These are phyloP conservation scores for Cosmia pyralina DNA, from an alignment of 2,888 invertebrate genomes.

Conservation along the genomic window DNA sequence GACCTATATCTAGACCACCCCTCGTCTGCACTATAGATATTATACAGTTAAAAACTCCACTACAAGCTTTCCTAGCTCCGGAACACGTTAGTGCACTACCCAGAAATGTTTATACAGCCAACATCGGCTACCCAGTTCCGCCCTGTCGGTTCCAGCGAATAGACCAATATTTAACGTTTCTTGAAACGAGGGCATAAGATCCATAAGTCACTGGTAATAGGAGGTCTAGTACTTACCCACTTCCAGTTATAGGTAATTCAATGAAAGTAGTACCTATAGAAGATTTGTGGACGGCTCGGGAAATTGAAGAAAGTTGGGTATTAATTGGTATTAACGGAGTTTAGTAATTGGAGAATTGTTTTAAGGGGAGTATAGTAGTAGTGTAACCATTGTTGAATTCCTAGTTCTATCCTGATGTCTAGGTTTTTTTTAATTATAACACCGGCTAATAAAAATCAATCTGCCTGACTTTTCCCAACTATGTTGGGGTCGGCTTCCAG, in stretches of 20 bases:
- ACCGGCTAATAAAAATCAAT: too few species aligned
- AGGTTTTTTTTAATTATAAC: background rate
- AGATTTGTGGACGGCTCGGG: constrained; percentile 33
- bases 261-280: constrained; percentile 18
- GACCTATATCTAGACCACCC: constrained; percentile 22
- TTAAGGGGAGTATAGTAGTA: background rate
- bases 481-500: too few species aligned
- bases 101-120: constrained; percentile 18
- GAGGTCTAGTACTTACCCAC: constrained; percentile 19
- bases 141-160: constrained; percentile 31
- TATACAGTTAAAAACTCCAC: background rate
- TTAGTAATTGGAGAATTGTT: background rate
- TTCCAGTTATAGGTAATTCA: constrained; percentile 36
- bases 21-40: background rate
- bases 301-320: constrained; percentile 3
- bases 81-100: constrained; percentile 16
- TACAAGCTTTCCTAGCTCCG: background rate
- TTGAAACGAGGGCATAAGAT: constrained; percentile 27
- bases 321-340: background rate
- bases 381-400: background rate
- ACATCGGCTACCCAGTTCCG: constrained; percentile 20
- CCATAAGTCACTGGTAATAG: constrained; percentile 48
- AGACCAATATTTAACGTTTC: constrained; percentile 46
- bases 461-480: too few species aligned
- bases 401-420: background rate